phyloP scores from a whole-genome alignment of 2,797 vertebrate genomes.

The Rhinophrynus dorsalis region DNA sequence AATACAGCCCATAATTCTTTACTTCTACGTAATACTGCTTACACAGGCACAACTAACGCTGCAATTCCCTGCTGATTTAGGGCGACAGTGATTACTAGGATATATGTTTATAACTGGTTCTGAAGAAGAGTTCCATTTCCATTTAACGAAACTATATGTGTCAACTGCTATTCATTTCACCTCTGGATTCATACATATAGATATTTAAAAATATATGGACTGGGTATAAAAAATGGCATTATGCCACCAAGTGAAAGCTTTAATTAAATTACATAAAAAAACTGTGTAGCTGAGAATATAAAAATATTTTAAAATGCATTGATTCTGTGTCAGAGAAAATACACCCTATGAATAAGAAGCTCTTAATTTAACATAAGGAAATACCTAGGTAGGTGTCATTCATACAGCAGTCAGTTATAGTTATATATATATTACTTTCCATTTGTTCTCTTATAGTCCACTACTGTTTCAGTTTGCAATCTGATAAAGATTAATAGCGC shows the following conservation, averaged over 20 bases:
- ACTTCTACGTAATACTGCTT: not conserved
- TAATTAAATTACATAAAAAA: constrained; percentile 2
- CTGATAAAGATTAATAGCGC: too few relatives aligned
- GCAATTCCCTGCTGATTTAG: not conserved
- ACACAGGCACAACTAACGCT: not conserved
- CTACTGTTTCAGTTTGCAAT: too few relatives aligned
- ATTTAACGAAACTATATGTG: not conserved
- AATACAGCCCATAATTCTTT: too few relatives aligned
- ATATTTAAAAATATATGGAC: constrained; percentile 16
- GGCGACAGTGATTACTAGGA: not conserved
- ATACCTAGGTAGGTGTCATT: too few relatives aligned
- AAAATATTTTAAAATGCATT: not conserved
- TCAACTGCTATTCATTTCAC: not conserved
- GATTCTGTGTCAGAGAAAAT: not conserved
- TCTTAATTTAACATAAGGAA: too few relatives aligned
- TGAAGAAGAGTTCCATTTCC: not conserved
- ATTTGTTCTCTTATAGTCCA: too few relatives aligned
- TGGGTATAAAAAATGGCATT: not conserved
- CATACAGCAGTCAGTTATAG: too few relatives aligned
- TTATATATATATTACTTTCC: too few relatives aligned
- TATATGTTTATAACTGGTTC: not conserved
- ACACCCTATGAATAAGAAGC: too few relatives aligned
- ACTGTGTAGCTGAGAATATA: not conserved
- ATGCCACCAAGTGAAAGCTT: not conserved
- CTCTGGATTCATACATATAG: not conserved